A percentile compares a stretch with the other conserved stretches of the same genome.
phyloP scores from a whole-genome alignment of 2,888 invertebrate genomes.

The Automeris io region DNA sequence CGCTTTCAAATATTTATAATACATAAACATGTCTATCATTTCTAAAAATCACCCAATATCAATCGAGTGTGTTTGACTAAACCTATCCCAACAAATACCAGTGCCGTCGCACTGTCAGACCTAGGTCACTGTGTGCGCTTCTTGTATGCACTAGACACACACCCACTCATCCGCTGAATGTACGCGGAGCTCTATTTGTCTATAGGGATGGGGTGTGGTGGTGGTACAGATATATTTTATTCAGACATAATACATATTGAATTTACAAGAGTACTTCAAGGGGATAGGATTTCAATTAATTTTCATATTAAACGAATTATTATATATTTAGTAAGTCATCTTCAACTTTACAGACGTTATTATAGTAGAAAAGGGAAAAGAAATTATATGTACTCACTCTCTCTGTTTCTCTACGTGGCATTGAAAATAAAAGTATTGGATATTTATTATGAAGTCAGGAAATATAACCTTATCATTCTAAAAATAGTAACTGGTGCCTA shows the following conservation, averaged over 20 bases:
- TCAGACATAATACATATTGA: slow-evolving; percentile 7
- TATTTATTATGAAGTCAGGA: too few relatives aligned
- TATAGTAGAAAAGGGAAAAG: too few relatives aligned
- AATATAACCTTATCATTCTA: too few relatives aligned
- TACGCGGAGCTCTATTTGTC: slow-evolving; percentile 49
- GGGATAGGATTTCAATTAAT: slow-evolving; percentile 1
- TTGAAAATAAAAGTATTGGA: too few relatives aligned
- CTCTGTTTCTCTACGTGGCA: too few relatives aligned
- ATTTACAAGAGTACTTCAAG: slow-evolving; percentile 4
- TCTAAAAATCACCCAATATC: too few relatives aligned
- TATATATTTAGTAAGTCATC: too few relatives aligned
- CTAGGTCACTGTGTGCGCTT: slow-evolving; percentile 33
- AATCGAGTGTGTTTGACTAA: slow-evolving; percentile 13
- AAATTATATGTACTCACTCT: too few relatives aligned
- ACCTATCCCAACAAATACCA: slow-evolving; percentile 49
- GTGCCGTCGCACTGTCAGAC: slow-evolving; percentile 36
- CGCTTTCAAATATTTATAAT: too few relatives aligned
- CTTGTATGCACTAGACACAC: slow-evolving; percentile 26
- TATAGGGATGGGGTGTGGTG: slow-evolving; percentile 30
- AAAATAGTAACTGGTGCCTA: too few relatives aligned
- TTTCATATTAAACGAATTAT: not conserved
- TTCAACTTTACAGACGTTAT: too few relatives aligned
- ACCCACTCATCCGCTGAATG: slow-evolving; percentile 26
- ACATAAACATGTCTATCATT: too few relatives aligned
- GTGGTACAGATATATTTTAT: slow-evolving; percentile 6